Percentiles rank a stretch among this genome's conserved stretches.
Conservation (phyloP, 1,140 invertebrate genomes). For the Propsilocerus akamusi region DNA sequence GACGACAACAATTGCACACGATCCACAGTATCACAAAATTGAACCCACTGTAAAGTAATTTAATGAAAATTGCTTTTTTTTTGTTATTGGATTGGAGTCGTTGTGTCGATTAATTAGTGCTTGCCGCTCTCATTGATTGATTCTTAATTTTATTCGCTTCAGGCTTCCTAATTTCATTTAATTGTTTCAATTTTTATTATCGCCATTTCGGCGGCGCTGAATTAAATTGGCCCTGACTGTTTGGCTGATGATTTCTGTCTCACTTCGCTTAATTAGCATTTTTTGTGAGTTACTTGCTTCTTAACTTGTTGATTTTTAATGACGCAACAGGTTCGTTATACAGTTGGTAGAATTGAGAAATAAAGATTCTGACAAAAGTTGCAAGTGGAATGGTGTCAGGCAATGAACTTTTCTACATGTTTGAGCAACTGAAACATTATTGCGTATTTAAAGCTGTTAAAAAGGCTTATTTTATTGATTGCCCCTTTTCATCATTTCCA, state of each 20-base stretch:
- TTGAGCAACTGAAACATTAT: no score
- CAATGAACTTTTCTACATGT: no score
- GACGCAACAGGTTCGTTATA: no score
- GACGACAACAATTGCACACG: background rate
- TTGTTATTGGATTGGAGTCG: constrained; percentile 1
- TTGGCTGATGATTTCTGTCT: background rate
- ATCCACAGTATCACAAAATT: background rate
- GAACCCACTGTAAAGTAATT: background rate
- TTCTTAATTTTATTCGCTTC: constrained; percentile 1
- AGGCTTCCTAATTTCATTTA: constrained; percentile 3
- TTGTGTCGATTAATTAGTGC: constrained; percentile 2
- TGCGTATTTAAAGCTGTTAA: no score
- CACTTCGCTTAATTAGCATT: background rate
- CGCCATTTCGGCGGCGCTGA: background rate
- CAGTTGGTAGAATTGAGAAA: no score
- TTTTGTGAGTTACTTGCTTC: background rate
- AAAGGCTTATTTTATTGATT: no score
- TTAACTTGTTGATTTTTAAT: no score
- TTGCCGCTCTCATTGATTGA: background rate
- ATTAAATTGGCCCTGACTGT: background rate
- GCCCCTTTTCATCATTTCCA: no score
- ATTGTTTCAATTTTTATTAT: constrained; percentile 1
- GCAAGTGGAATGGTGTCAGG: no score
- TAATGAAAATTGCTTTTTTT: background rate
- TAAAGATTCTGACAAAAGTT: no score